phyloP scores from a whole-genome alignment of 2,797 vertebrate species.

The Dicrostonyx torquatus region DNA sequence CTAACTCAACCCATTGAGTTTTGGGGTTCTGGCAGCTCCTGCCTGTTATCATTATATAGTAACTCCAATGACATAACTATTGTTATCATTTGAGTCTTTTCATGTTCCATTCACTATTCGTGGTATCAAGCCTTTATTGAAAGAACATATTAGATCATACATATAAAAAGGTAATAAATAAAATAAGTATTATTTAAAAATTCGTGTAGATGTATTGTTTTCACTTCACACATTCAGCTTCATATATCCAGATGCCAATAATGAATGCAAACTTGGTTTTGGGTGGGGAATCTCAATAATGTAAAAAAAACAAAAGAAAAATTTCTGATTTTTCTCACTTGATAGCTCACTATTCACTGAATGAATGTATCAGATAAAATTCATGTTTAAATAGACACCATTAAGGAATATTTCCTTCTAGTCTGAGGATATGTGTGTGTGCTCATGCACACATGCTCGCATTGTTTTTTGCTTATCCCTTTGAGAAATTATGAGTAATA shows the following conservation, averaged over 20 bases:
- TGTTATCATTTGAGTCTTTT: not conserved
- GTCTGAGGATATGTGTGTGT: not conserved
- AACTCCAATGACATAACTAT: not conserved
- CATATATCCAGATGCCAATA: not conserved
- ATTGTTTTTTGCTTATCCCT: not conserved
- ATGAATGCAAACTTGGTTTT: not conserved
- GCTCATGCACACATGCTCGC: too few species aligned
- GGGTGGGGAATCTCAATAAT: not conserved
- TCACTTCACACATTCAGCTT: not conserved
- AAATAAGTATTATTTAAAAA: not conserved
- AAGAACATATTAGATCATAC: slow-evolving; percentile 23
- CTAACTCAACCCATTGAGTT: not conserved
- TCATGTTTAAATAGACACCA: not conserved
- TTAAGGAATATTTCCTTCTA: slow-evolving; percentile 1
- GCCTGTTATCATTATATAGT: not conserved
- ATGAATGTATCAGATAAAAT: not conserved
- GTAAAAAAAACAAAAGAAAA: not conserved
- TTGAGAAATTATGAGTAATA: slow-evolving; percentile 33
- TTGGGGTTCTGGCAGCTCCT: not conserved
- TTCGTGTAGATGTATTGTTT: slow-evolving; percentile 8
- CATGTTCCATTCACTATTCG: not conserved
- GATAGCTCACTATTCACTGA: not conserved
- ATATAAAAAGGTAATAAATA: not conserved
- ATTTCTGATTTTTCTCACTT: not conserved
- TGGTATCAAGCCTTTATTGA: slow-evolving; percentile 27